Evolutionary conservation across 2,888 invertebrate genomes (phyloP), one percentile per base, ranked within the genome.

Genomic region (Noctuana brunneofusca): DNA sequence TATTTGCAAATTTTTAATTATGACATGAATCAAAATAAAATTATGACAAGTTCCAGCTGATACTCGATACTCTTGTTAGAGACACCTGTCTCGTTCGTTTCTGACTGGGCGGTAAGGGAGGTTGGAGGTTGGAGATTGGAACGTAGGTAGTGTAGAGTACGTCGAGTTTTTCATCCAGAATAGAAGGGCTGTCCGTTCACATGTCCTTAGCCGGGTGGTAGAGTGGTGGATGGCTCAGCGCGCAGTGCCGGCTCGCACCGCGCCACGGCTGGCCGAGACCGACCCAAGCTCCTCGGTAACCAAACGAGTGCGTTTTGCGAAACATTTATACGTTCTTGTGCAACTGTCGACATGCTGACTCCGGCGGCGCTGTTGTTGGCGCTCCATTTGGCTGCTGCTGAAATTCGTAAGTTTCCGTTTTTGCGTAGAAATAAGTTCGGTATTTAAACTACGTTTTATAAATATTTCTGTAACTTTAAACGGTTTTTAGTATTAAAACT

Each of bases 201-300:
- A 69, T 69, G 75, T 75, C 75, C 76, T 75, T 73, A 72, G 70
- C 46, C 49, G 66, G 64, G 67, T 63, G 63, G 67, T 65, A 75
- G 79, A 75, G 74, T 65, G 76, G 79, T 74, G 74, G 76, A 5
- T 71, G 69, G 73, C 66, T 63, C 73, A 69, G 57, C 55, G 66
- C 75, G 75, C 89, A 89, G 90, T 89, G 84, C 80, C 77, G 80
- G 85, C 77, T 80, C 75, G 78, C 69, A 79, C 70, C 78, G 86
- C 89, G 86, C 74, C 76, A 78, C 78, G 87, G 86, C 77, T 78
- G 85, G 84, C 79, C 85, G 89, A 79, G 69, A 74, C 74, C 75
- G 72, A 72, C 71, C 43, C 56, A 66, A 48, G 46, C 52, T 52
- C n/a, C 14, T 56, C 64, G 46, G 65, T 75, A 72, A 9, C 9